These are phyloP conservation scores for Abrostola tripartita DNA, from an alignment of 2,888 invertebrate species.

Conservation along the genomic window DNA sequence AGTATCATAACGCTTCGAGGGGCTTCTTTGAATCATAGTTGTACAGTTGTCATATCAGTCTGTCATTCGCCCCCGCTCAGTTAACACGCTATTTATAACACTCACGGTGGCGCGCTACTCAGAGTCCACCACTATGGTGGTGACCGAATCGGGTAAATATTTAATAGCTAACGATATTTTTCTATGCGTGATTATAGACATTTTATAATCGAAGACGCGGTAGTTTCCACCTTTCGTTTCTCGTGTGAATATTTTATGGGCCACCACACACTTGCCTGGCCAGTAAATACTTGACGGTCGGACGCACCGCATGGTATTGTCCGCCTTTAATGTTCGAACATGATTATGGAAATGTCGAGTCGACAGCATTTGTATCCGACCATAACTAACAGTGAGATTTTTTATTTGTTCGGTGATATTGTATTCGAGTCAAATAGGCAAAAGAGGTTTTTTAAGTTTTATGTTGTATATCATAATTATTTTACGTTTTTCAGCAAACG, in stretches of 20 bases:
- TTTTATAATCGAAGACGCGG: not conserved
- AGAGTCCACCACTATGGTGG: slow-evolving; percentile 71
- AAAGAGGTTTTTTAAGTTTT: not conserved
- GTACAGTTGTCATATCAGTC: slow-evolving; percentile 41
- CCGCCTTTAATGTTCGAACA: slow-evolving; percentile 21
- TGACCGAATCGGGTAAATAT: slow-evolving; percentile 65
- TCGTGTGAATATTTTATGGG: slow-evolving; percentile 75
- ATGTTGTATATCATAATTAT: slow-evolving; percentile 9
- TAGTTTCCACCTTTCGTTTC: slow-evolving; percentile 59
- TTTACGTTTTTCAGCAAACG: slow-evolving; percentile 81
- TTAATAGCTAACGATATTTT: slow-evolving; percentile 2
- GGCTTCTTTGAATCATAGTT: not conserved
- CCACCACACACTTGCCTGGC: slow-evolving; percentile 18
- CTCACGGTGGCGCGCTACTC: slow-evolving; percentile 67
- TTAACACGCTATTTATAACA: slow-evolving; percentile 57
- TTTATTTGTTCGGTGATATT: not conserved
- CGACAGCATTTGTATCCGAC: slow-evolving; percentile 79
- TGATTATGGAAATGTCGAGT: slow-evolving; percentile 81
- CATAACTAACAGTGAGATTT: slow-evolving; percentile 64
- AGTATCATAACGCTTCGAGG: not conserved
- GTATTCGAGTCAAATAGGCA: too few species aligned
- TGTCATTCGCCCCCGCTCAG: slow-evolving; percentile 18
- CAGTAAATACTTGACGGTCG: slow-evolving; percentile 47
- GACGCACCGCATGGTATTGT: slow-evolving; percentile 31
- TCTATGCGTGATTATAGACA: slow-evolving; percentile 7